These are phyloP conservation scores for Hystrix cristata DNA, from an alignment of 2,113 vertebrate genomes.

Conservation along the genomic window DNA sequence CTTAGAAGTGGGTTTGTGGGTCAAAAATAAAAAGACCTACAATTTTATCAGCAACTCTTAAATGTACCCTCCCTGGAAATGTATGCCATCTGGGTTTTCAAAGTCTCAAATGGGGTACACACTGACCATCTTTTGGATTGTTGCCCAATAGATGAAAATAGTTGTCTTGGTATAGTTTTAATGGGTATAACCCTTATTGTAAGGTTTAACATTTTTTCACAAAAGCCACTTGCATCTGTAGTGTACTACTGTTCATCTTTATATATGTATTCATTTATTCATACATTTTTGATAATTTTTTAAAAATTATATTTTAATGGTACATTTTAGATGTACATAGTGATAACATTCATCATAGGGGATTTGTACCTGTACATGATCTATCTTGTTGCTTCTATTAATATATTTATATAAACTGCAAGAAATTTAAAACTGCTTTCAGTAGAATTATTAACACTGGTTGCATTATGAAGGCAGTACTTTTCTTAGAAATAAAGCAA, in stretches of 20 bases:
- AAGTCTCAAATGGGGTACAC: background rate
- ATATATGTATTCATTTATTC: background rate
- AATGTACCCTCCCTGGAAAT: background rate
- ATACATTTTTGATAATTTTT: background rate
- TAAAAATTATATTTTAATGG: too few species aligned
- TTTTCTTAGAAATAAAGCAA: background rate
- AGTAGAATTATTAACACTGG: background rate
- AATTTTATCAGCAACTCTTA: slow-evolving; percentile 38
- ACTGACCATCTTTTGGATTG: background rate
- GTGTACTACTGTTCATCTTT: background rate
- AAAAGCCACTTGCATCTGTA: background rate
- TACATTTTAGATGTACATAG: too few species aligned
- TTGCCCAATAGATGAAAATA: background rate
- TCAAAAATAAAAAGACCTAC: slow-evolving; percentile 42
- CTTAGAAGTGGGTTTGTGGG: slow-evolving; percentile 54
- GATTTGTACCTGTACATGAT: too few species aligned
- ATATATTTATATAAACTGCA: background rate
- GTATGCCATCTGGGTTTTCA: background rate
- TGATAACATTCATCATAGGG: too few species aligned
- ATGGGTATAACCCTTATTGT: background rate
- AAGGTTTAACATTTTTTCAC: background rate
- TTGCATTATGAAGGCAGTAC: background rate
- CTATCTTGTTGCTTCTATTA: too few species aligned
- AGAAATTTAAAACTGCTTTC: background rate
- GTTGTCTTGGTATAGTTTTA: background rate